These are phyloP conservation scores for Sardinella longiceps DNA, from an alignment of 2,797 vertebrate genomes.

Conservation along the genomic window DNA sequence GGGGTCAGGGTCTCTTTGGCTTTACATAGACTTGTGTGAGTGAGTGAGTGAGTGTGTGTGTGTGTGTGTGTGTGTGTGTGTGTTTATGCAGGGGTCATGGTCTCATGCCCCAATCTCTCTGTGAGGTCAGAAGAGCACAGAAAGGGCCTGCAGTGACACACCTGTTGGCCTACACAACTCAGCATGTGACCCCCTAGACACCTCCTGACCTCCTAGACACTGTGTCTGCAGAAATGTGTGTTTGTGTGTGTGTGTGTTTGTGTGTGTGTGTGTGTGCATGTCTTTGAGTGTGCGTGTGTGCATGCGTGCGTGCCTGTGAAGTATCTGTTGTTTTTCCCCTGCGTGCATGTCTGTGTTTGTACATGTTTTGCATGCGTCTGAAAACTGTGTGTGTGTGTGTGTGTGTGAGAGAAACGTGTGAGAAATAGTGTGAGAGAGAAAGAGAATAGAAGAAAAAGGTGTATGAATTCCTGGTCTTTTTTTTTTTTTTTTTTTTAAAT, in stretches of 20 bases:
- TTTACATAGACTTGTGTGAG: neutral
- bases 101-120: neutral
- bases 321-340: neutral
- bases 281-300: too few relatives aligned
- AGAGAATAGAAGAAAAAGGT: neutral
- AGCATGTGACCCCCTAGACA: neutral
- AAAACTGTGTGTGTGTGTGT: neutral
- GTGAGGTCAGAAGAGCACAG: neutral
- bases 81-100: neutral
- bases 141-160: neutral
- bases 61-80: neutral
- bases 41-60: neutral
- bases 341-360: neutral
- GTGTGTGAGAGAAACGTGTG: neutral
- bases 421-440: neutral
- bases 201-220: neutral
- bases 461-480: neutral
- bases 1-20: too few relatives aligned
- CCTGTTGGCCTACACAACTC: neutral
- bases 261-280: neutral
- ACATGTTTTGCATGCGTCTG: neutral
- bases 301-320: neutral
- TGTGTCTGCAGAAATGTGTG: neutral
- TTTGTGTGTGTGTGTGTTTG: neutral
- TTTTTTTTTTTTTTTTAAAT: neutral